Percentiles rank a stretch among this genome's conserved stretches.
phyloP scores from a whole-genome alignment of 2,113 vertebrate genomes.

The Tetraodon nigroviridis region DNA sequence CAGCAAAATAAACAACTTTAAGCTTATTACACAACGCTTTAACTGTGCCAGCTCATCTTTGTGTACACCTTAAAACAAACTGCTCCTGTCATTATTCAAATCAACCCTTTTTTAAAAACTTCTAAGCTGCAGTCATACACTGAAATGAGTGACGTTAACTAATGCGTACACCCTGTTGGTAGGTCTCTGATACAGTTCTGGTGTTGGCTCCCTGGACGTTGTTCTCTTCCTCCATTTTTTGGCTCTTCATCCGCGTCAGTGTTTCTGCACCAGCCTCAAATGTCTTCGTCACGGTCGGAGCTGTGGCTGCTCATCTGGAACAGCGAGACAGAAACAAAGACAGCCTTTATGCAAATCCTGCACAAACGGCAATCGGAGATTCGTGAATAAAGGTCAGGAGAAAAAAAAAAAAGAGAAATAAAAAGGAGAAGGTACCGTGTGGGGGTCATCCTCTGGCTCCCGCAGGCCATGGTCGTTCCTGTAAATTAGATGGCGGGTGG shows the following conservation, averaged over 20 bases:
- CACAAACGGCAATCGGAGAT: too few relatives aligned
- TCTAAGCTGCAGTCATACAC: slow-evolving; percentile 21
- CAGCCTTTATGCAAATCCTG: slow-evolving; percentile 4
- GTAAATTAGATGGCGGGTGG: slow-evolving; percentile 62
- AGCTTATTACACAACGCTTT: neutral
- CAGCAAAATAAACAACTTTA: neutral
- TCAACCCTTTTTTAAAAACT: neutral
- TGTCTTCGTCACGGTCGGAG: slow-evolving; percentile 75
- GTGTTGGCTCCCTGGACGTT: slow-evolving; percentile 37
- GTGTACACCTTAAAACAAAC: neutral
- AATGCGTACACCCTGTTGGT: slow-evolving; percentile 38
- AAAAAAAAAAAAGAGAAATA: too few relatives aligned
- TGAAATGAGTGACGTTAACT: slow-evolving; percentile 25
- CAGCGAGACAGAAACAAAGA: slow-evolving; percentile 36
- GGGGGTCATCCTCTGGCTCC: slow-evolving; percentile 68
- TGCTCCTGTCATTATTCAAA: too few relatives aligned
- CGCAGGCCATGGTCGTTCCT: slow-evolving; percentile 68
- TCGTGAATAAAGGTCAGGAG: too few relatives aligned
- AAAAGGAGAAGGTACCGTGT: slow-evolving; percentile 53
- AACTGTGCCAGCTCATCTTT: neutral
- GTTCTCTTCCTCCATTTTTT: slow-evolving; percentile 69
- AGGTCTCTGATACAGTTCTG: slow-evolving; percentile 17
- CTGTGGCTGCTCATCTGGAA: slow-evolving; percentile 74
- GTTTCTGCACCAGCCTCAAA: slow-evolving; percentile 59
- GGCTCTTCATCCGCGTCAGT: slow-evolving; percentile 51